Evolutionary conservation across 2,888 invertebrate species (phyloP).

Genomic region (Patella ulyssiponensis): DNA sequence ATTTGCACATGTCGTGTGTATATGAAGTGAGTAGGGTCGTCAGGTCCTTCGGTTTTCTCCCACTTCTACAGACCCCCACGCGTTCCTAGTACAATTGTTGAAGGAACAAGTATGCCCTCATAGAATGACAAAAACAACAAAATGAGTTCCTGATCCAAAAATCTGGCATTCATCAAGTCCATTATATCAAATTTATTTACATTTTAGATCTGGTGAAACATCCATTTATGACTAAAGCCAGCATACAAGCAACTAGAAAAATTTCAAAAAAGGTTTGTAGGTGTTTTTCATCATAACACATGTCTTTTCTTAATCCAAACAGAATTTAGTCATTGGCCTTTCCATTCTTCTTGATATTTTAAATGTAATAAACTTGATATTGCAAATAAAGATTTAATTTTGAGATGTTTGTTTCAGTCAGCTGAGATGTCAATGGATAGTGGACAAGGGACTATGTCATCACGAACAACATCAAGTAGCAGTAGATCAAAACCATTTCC

Average conservation of each 20-base stretch:
- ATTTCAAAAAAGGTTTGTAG: constrained; percentile 40
- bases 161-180: too few relatives aligned
- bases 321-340: background rate
- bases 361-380: background rate
- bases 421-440: constrained; percentile 69
- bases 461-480: constrained; percentile 51
- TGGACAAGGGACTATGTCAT: constrained; percentile 67
- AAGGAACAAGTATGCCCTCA: too few relatives aligned
- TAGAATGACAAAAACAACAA: too few relatives aligned
- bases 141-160: too few relatives aligned
- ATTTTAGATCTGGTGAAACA: constrained; percentile 64
- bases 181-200: too few relatives aligned
- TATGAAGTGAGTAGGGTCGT: too few relatives aligned
- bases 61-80: too few relatives aligned
- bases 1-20: too few relatives aligned
- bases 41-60: too few relatives aligned
- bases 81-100: too few relatives aligned
- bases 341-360: background rate
- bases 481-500: constrained; percentile 43
- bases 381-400: background rate
- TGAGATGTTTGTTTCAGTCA: constrained; percentile 30
- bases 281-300: background rate
- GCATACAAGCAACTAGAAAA: constrained; percentile 36
- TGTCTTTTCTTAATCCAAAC: background rate
- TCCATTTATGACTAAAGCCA: constrained; percentile 66